Base-by-base conservation (phyloP, 2,888 invertebrate genomes). In the Arge pagana region DNA sequence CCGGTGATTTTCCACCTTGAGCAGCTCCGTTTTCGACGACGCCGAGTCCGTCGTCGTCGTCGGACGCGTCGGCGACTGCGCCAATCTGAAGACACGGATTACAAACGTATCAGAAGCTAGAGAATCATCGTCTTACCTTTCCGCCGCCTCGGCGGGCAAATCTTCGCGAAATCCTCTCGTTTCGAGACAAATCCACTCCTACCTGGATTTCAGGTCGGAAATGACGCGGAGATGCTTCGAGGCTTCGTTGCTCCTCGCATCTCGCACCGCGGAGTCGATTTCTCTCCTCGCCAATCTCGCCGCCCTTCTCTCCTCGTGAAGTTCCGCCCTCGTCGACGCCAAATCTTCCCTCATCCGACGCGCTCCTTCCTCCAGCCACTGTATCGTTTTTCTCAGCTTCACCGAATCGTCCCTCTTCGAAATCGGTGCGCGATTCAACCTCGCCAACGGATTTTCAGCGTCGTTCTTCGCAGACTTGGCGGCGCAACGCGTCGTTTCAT, bases 351-450 rank as follows among this genome's bases (percentile, higher is more conserved):
- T 62, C 41, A 71, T 55, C 19, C 60, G 62, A 30, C 66, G 57
- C 8, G 65, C 63, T 18, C 66, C 66, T 24, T 71, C 68, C 41
- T 71, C 71, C 30, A 71, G 52, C 71, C 71, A 71, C 48, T 67
- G 65, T 40, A 71, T 70, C 3, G 69, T 71, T 54, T 68, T 68
- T 16, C 71, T 57, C 3, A 71, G 56, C 24, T 68, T 61, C 1
- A 56, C 45, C 10, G 63, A 52, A 21, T 68, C 69, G 51, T 63
- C 63, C 7, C 53, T 45, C 6, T 45, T 45, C 24, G 21, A n/a
- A n/a, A n/a, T n/a, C n/a, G n/a, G n/a, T n/a, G n/a, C n/a, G n/a
- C n/a, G n/a, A n/a, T n/a, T n/a, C n/a, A n/a, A n/a, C n/a, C n/a
- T n/a, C n/a, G n/a, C n/a, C n/a, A 35, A 19, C 5, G 21, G 16